phyloP scores from a whole-genome alignment of 1,140 invertebrate species.

The Ditylenchus dipsaci region DNA sequence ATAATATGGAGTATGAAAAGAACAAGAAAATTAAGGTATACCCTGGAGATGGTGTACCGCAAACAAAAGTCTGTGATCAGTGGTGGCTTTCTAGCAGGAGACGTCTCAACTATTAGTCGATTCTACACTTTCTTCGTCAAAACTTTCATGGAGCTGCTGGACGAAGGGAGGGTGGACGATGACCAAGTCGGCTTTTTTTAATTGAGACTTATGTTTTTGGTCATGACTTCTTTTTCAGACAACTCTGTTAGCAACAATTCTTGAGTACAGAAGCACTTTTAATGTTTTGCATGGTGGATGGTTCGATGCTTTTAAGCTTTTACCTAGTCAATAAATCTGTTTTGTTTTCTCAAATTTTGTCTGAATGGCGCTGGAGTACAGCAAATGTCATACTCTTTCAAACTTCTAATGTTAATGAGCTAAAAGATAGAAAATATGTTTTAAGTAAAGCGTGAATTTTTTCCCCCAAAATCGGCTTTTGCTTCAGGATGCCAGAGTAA shows the following conservation, averaged over 20 bases:
- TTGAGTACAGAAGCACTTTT: slow-evolving; percentile 25
- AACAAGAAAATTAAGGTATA: slow-evolving; percentile 6
- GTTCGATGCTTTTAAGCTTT: slow-evolving; percentile 45
- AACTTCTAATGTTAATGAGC: too few relatives aligned
- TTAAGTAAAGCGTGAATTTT: too few relatives aligned
- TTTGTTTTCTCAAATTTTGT: background rate
- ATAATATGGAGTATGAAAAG: background rate
- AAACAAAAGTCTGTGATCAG: slow-evolving; percentile 38
- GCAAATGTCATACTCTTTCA: too few relatives aligned
- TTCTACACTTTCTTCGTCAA: slow-evolving; percentile 36
- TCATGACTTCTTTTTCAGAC: slow-evolving; percentile 31
- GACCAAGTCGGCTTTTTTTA: slow-evolving; percentile 25
- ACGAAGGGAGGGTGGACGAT: slow-evolving; percentile 38
- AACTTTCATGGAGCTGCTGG: slow-evolving; percentile 37
- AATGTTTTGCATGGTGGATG: slow-evolving; percentile 40
- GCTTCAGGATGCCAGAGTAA: too few relatives aligned
- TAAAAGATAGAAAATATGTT: too few relatives aligned
- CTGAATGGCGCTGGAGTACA: too few relatives aligned
- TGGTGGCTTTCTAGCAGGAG: slow-evolving; percentile 42
- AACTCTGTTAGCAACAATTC: slow-evolving; percentile 37
- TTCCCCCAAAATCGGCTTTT: too few relatives aligned
- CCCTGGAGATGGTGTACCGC: slow-evolving; percentile 33
- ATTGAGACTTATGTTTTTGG: background rate
- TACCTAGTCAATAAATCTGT: slow-evolving; percentile 22
- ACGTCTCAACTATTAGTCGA: slow-evolving; percentile 29